Conservation (phyloP, 2,113 vertebrate genomes). For the Oxyura jamaicensis region DNA sequence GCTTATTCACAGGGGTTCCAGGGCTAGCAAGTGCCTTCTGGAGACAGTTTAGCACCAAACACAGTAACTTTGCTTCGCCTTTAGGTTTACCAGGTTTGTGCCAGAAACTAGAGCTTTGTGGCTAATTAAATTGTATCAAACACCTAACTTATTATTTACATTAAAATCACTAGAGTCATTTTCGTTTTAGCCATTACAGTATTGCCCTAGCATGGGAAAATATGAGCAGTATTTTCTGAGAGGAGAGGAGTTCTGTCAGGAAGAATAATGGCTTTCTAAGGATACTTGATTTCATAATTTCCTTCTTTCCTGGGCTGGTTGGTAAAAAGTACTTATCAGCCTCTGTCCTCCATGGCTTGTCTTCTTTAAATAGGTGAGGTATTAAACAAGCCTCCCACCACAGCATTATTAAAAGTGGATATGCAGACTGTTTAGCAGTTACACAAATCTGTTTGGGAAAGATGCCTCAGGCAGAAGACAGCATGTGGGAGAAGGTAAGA, state of each 20-base stretch:
- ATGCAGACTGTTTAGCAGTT: neutral
- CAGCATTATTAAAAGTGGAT: constrained; percentile 21
- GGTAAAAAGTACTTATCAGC: neutral
- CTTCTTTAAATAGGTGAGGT: neutral
- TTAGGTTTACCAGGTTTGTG: neutral
- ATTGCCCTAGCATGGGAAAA: neutral
- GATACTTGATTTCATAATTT: constrained; percentile 1
- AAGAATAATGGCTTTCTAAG: neutral
- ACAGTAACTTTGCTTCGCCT: neutral
- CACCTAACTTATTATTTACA: constrained; percentile 9
- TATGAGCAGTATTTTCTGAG: neutral
- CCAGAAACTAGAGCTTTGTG: neutral
- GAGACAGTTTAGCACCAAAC: neutral
- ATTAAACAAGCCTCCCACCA: constrained; percentile 1
- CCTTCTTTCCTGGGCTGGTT: neutral
- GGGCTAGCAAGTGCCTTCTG: neutral
- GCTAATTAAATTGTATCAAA: constrained; percentile 38
- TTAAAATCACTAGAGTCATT: constrained; percentile 7
- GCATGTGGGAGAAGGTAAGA: constrained; percentile 13
- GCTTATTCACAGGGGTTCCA: neutral
- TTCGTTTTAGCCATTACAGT: neutral
- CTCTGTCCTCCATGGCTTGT: neutral
- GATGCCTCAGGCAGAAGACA: constrained; percentile 19
- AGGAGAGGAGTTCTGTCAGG: neutral
- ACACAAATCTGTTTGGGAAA: constrained; percentile 18